Evolutionary conservation across 2,113 vertebrate species (phyloP), one percentile per base, ranked within the genome.

Genomic region (Jaculus jaculus): DNA sequence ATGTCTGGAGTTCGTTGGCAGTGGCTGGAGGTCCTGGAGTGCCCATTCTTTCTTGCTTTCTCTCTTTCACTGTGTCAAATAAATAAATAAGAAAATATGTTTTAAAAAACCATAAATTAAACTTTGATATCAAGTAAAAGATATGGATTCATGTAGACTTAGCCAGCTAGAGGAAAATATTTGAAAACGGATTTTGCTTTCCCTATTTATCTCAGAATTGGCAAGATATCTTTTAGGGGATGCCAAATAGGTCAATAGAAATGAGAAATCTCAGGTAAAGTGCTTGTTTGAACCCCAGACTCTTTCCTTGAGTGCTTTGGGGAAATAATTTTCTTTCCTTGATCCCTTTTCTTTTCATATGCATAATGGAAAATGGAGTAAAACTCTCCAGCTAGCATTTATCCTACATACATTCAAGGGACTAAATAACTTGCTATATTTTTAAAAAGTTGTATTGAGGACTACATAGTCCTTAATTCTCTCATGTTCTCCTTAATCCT

Each of bases 171-270:
- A 7, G 12, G 63, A 83, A 91, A 61, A 72, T 30, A 26, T 28
- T 80, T 83, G 51, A 82, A 88, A 75, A 39, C 68, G 24, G 87
- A 26, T 74, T 80, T 92, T 97, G 37, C 39, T 92, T 92, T 93
- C 51, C 69, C 21, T 87, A 9, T 51, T 51, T n/a, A 30, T 63
- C 21, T 39, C 21, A 89, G 61, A 92, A 85, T 84, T 89, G 77
- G 2, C 20, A 90, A 87, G 54, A 66, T 23, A 1, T 75, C 73
- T 51, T 20, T 15, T 4, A 81, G 21, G 26, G 54, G 7, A 42
- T 82, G 69, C 13, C 26, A 39, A n/a, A 17, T 10, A 3, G 9
- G 3, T 10, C 9, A 75, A 68, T 5, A 63, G 51, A 80, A 34
- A 9, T 4, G 6, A 86, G 4, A 18, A 21, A 26, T 84, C 21